Evolutionary conservation across 1,140 invertebrate genomes (phyloP).

Genomic region (Pogonomyrmex californicus): DNA sequence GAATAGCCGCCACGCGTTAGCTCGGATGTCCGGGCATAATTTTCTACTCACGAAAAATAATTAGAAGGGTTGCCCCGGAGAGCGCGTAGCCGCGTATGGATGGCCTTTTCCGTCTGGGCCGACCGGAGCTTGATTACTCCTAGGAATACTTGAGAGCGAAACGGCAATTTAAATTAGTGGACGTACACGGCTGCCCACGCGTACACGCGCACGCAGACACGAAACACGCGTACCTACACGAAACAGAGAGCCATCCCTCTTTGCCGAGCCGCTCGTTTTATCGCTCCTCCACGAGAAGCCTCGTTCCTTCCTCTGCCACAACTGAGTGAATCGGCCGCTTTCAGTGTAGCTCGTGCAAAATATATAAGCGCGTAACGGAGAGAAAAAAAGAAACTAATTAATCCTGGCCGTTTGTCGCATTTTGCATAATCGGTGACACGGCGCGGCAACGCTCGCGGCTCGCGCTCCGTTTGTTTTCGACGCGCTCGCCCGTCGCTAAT

Average conservation of each 20-base stretch:
- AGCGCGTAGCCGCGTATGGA: slow-evolving; percentile 37
- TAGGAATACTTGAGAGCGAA: slow-evolving; percentile 69
- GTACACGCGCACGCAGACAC: neutral
- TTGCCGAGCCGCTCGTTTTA: slow-evolving; percentile 36
- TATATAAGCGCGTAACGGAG: neutral
- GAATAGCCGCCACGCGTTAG: slow-evolving; percentile 31
- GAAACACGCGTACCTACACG: neutral
- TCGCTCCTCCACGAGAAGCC: slow-evolving; percentile 26
- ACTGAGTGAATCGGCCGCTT: neutral
- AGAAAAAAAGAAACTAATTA: slow-evolving; percentile 53
- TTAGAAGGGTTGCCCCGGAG: slow-evolving; percentile 52
- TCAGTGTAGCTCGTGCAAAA: neutral
- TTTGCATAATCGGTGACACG: slow-evolving; percentile 55
- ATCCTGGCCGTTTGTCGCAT: slow-evolving; percentile 47
- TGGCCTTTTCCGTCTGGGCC: slow-evolving; percentile 51
- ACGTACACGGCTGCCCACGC: slow-evolving; percentile 33
- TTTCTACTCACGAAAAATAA: slow-evolving; percentile 69
- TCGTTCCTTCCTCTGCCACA: slow-evolving; percentile 24
- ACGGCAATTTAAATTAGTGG: slow-evolving; percentile 75
- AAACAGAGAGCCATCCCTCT: slow-evolving; percentile 34
- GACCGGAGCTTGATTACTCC: slow-evolving; percentile 64
- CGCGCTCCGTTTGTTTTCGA: slow-evolving; percentile 21
- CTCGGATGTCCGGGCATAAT: slow-evolving; percentile 43
- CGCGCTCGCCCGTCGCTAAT: slow-evolving; percentile 19
- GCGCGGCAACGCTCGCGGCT: slow-evolving; percentile 10